phyloP scores from a whole-genome alignment of 2,113 vertebrate species.

The Charadrius vociferus region DNA sequence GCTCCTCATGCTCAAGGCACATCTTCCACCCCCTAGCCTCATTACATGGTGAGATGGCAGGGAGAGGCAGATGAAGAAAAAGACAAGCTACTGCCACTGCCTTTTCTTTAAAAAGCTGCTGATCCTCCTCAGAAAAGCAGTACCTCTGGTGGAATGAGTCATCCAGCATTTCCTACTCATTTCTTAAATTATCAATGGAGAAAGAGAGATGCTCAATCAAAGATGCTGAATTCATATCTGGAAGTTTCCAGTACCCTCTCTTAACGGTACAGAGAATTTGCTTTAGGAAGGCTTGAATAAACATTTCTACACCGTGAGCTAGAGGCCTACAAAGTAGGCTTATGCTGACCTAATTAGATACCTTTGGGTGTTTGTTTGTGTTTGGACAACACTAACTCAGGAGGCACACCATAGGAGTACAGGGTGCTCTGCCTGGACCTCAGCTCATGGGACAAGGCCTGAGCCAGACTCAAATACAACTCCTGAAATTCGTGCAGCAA shows the following conservation, averaged over 20 bases:
- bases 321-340: neutral
- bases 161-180: constrained; percentile 45
- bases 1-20: neutral
- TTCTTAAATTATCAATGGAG: constrained; percentile 47
- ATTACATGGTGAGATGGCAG: neutral
- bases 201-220: neutral
- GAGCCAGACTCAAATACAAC: neutral
- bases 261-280: neutral
- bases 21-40: neutral
- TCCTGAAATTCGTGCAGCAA: neutral
- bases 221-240: neutral
- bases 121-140: constrained; percentile 24
- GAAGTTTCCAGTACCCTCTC: neutral
- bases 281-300: neutral
- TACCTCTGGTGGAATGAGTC: constrained; percentile 41
- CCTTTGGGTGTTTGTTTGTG: neutral
- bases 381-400: neutral
- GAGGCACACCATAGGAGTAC: fast-evolving
- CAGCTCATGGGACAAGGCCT: neutral
- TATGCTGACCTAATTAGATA: neutral
- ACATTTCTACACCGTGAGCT: neutral
- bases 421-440: neutral
- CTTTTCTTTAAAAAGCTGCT: constrained; percentile 44
- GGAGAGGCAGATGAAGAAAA: neutral
- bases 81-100: neutral